phyloP scores from a whole-genome alignment of 2,797 vertebrate species.

The Coccyzus lansbergi region DNA sequence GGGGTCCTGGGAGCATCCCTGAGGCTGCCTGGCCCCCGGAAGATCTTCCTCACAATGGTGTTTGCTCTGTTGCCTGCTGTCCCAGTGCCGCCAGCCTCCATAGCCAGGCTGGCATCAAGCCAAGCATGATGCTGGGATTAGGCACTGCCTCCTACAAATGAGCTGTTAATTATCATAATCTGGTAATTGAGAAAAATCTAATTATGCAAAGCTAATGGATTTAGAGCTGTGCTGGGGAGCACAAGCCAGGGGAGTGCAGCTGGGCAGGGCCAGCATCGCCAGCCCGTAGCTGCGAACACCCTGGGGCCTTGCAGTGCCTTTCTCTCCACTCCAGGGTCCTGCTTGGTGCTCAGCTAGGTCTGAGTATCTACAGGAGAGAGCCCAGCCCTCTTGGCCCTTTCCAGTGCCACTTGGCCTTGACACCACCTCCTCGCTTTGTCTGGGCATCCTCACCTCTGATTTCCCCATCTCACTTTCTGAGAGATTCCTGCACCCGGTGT shows the following conservation, averaged over 20 bases:
- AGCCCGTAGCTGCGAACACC: accelerated
- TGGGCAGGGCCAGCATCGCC: not conserved
- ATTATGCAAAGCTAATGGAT: conserved; percentile 80
- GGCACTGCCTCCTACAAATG: conserved; percentile 71
- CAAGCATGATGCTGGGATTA: conserved; percentile 67
- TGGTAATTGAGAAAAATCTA: conserved; percentile 81
- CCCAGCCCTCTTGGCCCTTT: accelerated
- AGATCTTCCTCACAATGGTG: accelerated
- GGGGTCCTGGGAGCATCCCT: not conserved
- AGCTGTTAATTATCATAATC: conserved; percentile 81
- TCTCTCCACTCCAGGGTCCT: accelerated
- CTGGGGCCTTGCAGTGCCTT: not conserved
- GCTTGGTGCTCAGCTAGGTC: accelerated
- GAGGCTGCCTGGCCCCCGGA: accelerated
- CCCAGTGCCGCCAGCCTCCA: not conserved
- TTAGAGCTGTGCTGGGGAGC: conserved; percentile 72
- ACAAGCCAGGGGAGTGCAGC: conserved; percentile 32
- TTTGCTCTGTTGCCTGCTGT: not conserved
- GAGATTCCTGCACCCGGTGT: accelerated
- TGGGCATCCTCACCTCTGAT: not conserved
- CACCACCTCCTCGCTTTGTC: not conserved
- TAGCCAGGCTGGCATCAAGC: conserved; percentile 27
- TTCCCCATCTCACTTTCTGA: not conserved
- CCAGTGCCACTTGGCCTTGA: not conserved
- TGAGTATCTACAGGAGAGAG: not conserved